Conservation (phyloP, 2,113 vertebrate genomes). For the Ardeotis arabs region DNA sequence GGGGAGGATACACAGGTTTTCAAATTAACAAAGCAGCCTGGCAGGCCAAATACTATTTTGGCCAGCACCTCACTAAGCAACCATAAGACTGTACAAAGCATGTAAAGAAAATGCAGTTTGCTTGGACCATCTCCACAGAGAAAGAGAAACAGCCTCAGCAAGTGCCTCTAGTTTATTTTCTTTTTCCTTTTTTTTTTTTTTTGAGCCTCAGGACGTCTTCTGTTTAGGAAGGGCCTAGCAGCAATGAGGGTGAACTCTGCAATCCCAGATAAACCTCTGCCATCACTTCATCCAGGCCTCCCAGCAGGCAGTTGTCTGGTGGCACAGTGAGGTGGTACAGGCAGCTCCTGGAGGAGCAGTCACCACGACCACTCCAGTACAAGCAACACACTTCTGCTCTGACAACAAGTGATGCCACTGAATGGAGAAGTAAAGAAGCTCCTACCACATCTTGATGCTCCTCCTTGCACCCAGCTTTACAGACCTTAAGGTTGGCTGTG, state of each 20-base stretch:
- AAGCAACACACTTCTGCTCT: not conserved
- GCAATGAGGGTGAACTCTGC: not conserved
- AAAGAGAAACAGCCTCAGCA: not conserved
- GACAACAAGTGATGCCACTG: not conserved
- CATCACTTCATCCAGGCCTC: not conserved
- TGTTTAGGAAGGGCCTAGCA: not conserved
- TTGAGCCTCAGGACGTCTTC: not conserved
- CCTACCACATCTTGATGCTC: not conserved
- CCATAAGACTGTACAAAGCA: not conserved
- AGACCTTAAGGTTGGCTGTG: not conserved
- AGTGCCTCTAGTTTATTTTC: not conserved
- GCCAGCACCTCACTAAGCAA: not conserved
- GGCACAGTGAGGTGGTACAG: not conserved
- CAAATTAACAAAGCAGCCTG: not conserved
- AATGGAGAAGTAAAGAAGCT: not conserved
- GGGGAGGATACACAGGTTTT: not conserved
- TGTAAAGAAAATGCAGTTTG: not conserved
- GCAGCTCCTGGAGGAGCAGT: not conserved
- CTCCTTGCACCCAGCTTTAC: fast-evolving
- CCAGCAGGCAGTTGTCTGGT: not conserved
- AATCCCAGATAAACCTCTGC: not conserved
- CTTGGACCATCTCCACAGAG: not conserved
- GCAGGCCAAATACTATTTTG: not conserved
- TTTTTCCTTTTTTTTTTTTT: not conserved
- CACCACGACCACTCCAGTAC: not conserved